phyloP scores from a whole-genome alignment of 2,797 vertebrate species.

The Gymnothorax reevesii region DNA sequence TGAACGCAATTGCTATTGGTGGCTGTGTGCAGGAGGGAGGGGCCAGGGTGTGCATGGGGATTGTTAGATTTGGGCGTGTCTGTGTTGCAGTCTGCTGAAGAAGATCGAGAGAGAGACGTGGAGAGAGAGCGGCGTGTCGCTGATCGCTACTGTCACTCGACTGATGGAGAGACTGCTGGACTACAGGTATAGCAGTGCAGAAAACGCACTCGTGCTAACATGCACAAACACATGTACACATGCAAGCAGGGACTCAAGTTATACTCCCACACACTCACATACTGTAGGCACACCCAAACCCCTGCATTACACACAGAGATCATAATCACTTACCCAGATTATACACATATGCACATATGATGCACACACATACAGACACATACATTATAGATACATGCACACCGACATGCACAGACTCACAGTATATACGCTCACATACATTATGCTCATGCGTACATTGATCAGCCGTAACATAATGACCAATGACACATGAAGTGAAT shows the following conservation, averaged over 20 bases:
- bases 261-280: neutral
- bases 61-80: conserved; percentile 38
- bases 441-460: neutral
- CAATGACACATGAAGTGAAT: no score
- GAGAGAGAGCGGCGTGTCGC: conserved; percentile 95
- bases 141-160: conserved; percentile 96
- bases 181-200: conserved; percentile 79
- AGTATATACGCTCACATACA: neutral
- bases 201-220: neutral
- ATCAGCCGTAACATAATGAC: no score
- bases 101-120: conserved; percentile 99
- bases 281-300: no score
- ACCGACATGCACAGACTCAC: neutral
- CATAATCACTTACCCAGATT: neutral
- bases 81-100: conserved; percentile 87
- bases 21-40: no score
- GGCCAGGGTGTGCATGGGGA: neutral
- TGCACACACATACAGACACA: neutral
- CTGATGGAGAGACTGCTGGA: conserved; percentile 96
- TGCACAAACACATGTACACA: neutral
- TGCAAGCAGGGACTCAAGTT: neutral
- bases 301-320: neutral
- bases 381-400: neutral
- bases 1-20: no score
- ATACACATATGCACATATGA: neutral